Conservation (phyloP, 2,888 invertebrate genomes). For the Electrophaes corylata region DNA sequence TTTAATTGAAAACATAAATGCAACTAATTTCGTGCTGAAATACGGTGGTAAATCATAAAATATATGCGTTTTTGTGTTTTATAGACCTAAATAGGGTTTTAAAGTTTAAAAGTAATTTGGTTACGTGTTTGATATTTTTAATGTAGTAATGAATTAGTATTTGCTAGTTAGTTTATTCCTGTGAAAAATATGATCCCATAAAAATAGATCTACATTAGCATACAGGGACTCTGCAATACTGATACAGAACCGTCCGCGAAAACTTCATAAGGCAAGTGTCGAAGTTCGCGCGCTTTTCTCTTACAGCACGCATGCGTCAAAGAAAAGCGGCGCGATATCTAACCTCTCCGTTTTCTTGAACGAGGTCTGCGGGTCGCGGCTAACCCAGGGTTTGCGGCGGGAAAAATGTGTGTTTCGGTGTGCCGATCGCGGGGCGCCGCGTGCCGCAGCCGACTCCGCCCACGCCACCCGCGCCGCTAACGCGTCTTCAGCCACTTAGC, state of each 20-base stretch:
- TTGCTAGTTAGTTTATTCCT: neutral
- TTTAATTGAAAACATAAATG: neutral
- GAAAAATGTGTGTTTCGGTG: constrained; percentile 85
- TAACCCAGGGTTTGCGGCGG: constrained; percentile 85
- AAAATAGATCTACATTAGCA: constrained; percentile 8
- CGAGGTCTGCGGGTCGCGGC: constrained; percentile 84
- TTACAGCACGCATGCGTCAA: constrained; percentile 65
- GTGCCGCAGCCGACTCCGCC: constrained; percentile 59
- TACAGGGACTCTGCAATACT: constrained; percentile 20
- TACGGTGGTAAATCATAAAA: too few relatives aligned
- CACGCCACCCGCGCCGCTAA: constrained; percentile 64
- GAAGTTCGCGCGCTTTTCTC: constrained; percentile 67
- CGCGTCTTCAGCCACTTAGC: constrained; percentile 84
- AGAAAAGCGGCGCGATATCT: constrained; percentile 50
- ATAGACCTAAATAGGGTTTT: neutral
- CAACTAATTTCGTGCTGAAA: too few relatives aligned
- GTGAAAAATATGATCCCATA: neutral
- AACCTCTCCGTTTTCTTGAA: constrained; percentile 65
- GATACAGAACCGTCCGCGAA: constrained; percentile 41
- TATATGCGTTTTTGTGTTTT: neutral
- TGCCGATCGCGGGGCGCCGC: constrained; percentile 83
- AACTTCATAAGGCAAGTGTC: constrained; percentile 61
- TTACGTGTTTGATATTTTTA: neutral
- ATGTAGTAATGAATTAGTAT: too few relatives aligned
- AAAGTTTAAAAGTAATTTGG: neutral